A percentile compares a stretch with the other conserved stretches of the same genome.
These are phyloP conservation scores for Thalassarche chlororhynchos DNA, from an alignment of 2,113 vertebrate genomes.

Conservation along the genomic window DNA sequence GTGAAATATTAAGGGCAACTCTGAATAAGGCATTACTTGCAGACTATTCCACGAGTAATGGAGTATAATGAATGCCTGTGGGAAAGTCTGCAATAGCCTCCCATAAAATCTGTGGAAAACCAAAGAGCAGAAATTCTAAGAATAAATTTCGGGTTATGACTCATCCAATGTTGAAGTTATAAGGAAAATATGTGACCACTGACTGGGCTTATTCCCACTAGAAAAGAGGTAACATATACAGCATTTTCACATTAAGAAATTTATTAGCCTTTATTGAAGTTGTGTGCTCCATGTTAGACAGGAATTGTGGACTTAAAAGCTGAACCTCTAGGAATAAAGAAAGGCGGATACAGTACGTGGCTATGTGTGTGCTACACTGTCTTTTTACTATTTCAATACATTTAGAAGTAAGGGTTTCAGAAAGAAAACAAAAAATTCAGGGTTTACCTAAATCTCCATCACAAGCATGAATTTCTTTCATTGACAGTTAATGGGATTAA, in stretches of 20 bases:
- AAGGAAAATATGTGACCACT: conserved; percentile 30
- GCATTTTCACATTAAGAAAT: not conserved
- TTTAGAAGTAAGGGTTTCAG: not conserved
- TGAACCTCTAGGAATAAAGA: not conserved
- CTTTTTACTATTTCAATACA: not conserved
- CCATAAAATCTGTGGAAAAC: conserved; percentile 26
- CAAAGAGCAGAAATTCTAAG: conserved; percentile 29
- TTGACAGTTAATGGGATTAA: not conserved
- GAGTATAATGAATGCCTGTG: not conserved
- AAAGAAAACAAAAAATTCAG: not conserved
- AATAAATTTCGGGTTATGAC: conserved; percentile 27
- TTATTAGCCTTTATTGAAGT: not conserved
- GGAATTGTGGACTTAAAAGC: not conserved
- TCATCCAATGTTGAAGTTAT: conserved; percentile 30
- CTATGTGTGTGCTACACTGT: not conserved
- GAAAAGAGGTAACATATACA: not conserved
- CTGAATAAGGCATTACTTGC: not conserved
- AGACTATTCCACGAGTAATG: not conserved
- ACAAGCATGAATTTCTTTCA: not conserved
- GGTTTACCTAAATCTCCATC: not conserved
- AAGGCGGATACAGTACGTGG: not conserved
- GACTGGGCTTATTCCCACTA: not conserved
- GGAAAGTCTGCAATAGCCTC: not conserved
- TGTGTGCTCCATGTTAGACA: not conserved
- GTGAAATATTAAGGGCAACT: not conserved